A percentile compares a stretch with the other conserved stretches of the same genome.
Evolutionary conservation across 2,888 invertebrate genomes (phyloP).

Genomic region (Nymphalis polychloros): DNA sequence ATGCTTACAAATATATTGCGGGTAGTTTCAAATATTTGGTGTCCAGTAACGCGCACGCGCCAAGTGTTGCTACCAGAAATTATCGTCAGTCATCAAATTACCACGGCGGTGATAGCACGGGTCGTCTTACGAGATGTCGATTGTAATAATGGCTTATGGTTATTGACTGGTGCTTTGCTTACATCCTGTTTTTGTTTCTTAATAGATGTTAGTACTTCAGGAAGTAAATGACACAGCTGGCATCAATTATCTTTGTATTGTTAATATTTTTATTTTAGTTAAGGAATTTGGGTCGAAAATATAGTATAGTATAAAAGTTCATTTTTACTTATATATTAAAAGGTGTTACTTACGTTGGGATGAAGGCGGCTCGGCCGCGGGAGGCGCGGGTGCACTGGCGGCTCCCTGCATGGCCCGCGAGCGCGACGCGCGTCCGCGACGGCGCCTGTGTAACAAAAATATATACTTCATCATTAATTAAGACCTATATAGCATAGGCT

Average conservation of each 20-base stretch:
- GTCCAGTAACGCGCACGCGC: conserved; percentile 59
- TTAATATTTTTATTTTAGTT: too few relatives aligned
- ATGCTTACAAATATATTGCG: conserved; percentile 37
- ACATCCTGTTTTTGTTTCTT: conserved; percentile 44
- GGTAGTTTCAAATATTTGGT: conserved; percentile 58
- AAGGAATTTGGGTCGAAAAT: too few relatives aligned
- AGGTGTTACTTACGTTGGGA: conserved; percentile 63
- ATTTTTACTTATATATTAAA: background rate
- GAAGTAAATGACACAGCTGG: background rate
- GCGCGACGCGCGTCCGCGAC: conserved; percentile 69
- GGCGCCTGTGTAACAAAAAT: conserved; percentile 54
- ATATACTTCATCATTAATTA: conserved; percentile 1
- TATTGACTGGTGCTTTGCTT: conserved; percentile 40
- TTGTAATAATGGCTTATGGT: conserved; percentile 36
- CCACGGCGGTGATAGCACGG: conserved; percentile 46
- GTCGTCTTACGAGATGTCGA: conserved; percentile 46
- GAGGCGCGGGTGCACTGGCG: conserved; percentile 69
- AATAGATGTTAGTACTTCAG: background rate
- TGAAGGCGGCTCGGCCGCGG: conserved; percentile 72
- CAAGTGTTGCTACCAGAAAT: conserved; percentile 33
- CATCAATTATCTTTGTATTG: too few relatives aligned
- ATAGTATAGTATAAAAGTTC: background rate
- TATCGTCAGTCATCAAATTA: conserved; percentile 47
- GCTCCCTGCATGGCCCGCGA: conserved; percentile 79
- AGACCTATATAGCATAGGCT: background rate